Evolutionary conservation across 2,797 vertebrate genomes (phyloP).

Genomic region (Peromyscus nudipes): DNA sequence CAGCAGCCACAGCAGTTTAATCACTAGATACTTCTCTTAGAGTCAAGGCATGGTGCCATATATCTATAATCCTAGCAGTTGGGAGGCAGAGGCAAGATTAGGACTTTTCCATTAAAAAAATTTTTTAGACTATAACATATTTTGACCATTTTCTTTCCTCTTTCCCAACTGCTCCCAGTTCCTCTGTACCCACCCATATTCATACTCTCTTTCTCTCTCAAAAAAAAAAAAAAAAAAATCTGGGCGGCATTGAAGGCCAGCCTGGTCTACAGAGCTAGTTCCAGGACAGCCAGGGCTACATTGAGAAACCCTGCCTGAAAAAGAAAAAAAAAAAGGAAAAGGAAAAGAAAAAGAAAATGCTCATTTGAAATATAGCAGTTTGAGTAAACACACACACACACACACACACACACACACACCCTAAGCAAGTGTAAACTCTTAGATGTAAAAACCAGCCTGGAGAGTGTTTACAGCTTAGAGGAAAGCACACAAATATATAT

Average conservation of each 20-base stretch:
- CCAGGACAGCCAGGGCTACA: background rate
- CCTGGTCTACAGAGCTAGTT: background rate
- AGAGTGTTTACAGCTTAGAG: background rate
- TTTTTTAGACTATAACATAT: background rate
- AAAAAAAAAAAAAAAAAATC: too few relatives aligned
- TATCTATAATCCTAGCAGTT: background rate
- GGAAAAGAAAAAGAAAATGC: background rate
- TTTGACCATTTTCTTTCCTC: background rate
- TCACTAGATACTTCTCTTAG: background rate
- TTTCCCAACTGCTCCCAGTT: background rate
- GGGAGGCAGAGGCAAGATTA: background rate
- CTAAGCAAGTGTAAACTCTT: conserved; percentile 42
- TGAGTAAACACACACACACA: background rate
- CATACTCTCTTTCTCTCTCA: background rate
- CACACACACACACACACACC: background rate
- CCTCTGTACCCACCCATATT: background rate
- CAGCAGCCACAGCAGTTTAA: background rate
- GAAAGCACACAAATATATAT: background rate
- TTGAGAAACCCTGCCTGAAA: background rate
- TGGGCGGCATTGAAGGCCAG: too few relatives aligned
- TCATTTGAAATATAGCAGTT: background rate
- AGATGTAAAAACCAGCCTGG: background rate
- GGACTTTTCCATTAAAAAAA: background rate
- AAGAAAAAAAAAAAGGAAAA: background rate
- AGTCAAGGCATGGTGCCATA: background rate